These are phyloP conservation scores for Halcyon smyrnensis DNA, from an alignment of 2,797 vertebrate genomes.

Conservation along the genomic window DNA sequence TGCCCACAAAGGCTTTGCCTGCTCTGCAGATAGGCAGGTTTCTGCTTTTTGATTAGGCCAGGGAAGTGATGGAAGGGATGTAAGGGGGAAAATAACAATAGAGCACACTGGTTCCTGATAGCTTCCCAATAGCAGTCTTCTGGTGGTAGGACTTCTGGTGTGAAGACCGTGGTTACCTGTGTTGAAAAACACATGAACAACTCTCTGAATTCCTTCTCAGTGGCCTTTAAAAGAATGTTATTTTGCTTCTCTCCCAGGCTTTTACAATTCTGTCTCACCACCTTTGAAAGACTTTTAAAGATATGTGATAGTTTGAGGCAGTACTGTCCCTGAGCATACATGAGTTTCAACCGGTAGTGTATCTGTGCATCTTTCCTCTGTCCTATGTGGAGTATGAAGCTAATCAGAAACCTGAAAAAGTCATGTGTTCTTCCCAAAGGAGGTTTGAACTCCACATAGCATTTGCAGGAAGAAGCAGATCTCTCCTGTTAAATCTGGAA, in stretches of 20 bases:
- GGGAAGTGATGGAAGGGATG: not conserved
- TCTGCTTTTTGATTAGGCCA: not conserved
- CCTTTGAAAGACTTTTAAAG: not conserved
- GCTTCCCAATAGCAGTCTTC: not conserved
- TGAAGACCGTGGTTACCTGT: not conserved
- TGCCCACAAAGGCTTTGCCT: not conserved
- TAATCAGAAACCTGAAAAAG: not conserved
- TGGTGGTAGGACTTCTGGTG: not conserved
- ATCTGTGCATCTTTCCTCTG: not conserved
- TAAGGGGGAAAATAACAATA: rapidly evolving
- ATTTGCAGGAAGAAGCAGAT: not conserved
- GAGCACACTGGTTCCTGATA: not conserved
- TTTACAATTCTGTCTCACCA: not conserved
- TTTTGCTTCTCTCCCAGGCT: not conserved
- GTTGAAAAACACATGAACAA: not conserved
- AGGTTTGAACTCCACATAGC: not conserved
- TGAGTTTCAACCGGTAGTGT: not conserved
- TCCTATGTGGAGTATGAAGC: not conserved
- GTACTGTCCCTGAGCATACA: not conserved
- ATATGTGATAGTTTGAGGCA: not conserved
- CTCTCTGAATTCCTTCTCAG: not conserved
- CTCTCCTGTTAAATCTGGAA: not conserved
- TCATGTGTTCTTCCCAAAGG: not conserved
- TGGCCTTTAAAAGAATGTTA: not conserved
- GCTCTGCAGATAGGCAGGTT: not conserved